These are phyloP conservation scores for Heterotis niloticus DNA, from an alignment of 2,113 vertebrate species.

Conservation along the genomic window DNA sequence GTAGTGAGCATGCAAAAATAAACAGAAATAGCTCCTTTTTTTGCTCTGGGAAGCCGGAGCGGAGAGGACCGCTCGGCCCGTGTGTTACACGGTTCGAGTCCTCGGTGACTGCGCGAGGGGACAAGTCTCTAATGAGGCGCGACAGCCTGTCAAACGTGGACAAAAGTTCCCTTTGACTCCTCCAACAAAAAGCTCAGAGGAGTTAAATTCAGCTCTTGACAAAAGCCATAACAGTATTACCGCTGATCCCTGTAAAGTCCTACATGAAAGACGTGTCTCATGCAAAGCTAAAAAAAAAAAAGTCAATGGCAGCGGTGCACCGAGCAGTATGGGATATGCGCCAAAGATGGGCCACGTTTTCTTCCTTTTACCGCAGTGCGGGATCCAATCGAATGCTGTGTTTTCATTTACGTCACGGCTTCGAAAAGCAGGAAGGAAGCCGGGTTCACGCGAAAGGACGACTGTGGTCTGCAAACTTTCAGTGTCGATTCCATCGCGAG, in stretches of 20 bases:
- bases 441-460: too few species aligned
- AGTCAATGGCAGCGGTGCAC: too few species aligned
- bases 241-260: background rate
- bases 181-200: background rate
- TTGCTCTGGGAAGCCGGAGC: background rate
- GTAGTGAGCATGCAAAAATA: background rate
- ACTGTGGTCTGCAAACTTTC: too few species aligned
- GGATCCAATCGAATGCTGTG: too few species aligned
- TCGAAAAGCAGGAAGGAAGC: too few species aligned
- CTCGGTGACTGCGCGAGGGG: background rate
- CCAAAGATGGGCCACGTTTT: too few species aligned
- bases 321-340: too few species aligned
- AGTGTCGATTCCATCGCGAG: too few species aligned
- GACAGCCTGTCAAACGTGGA: conserved; percentile 1
- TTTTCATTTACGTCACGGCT: too few species aligned
- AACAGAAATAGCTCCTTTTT: background rate
- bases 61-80: background rate
- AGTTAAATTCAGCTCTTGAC: background rate
- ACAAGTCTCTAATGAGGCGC: background rate
- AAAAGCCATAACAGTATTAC: background rate
- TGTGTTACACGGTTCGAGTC: background rate
- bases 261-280: background rate
- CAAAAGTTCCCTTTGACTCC: background rate
- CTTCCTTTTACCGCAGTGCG: too few species aligned
- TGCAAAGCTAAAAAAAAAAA: background rate